Base-by-base conservation (phyloP, 1,140 invertebrate genomes). In the Drosophila parvula region DNA sequence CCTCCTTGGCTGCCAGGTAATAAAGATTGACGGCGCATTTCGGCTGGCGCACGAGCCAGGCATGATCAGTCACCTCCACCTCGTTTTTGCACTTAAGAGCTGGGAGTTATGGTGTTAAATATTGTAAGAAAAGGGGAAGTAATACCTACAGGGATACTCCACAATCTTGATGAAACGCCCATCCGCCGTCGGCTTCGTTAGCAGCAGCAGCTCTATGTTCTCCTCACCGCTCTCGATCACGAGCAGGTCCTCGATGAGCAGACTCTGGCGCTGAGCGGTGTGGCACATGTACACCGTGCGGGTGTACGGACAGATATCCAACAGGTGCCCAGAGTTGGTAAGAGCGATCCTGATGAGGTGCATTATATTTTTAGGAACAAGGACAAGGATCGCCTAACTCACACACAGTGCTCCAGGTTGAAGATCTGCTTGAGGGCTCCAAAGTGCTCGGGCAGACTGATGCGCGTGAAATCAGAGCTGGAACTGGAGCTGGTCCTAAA, bases 1-100 rank as follows among this genome's bases (percentile, higher is more conserved):
- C 2, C 3, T 81, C 28, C 22, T 77, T 74, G 5, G 88, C 78
- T 3, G 76, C 75, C 44, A 92, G 51, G 57, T 91, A 92, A 43
- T 92, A 92, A 22, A 92, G 57, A 74, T 92, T 92, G 34, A 91
- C 84, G 1, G 90, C 79, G 53, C 78, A 76, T 57, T 92, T 92
- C 0, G 91, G 80, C 67, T 92, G 91, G 1, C 68, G 65, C 6
- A 92, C 79, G 0, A 92, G 57, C 91, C 91, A 92, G 5, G 91
- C 55, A 11, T 84, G 64, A 3, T 71, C 47, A 2, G 90, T 62
- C 8, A 92, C 78, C 22, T 90, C 83, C 11, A 92, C 60, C 34
- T 92, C 90, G 28, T 79, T 90, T n/a, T 90, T 86, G 43, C 88
- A 90, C n/a, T 79, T 78, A 3, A 91, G 43, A 9, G 84, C 91